Conservation (phyloP, 2,113 vertebrate species). For the Pao palembangensis region DNA sequence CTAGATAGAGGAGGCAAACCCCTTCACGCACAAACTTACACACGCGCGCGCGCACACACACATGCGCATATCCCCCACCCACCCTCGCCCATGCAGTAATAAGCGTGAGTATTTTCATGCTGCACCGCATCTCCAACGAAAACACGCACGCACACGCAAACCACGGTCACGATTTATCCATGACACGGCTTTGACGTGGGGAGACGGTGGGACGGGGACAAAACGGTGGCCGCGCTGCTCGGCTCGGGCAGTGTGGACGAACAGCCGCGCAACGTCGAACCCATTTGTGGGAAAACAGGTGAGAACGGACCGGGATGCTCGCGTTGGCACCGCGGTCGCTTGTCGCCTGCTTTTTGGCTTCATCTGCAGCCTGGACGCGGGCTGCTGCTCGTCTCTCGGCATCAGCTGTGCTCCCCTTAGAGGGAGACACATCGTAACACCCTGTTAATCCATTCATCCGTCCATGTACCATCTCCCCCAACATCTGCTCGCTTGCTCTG, state of each 20-base stretch:
- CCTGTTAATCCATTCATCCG: not conserved
- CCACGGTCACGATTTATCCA: not conserved
- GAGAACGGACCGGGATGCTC: no score
- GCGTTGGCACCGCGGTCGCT: conserved; percentile 57
- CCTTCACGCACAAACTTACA: conserved; percentile 18
- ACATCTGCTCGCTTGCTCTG: conserved; percentile 1
- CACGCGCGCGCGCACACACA: conserved; percentile 1
- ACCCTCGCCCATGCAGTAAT: conserved; percentile 52
- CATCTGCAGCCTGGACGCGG: not conserved
- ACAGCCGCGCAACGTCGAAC: no score
- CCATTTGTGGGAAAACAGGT: no score
- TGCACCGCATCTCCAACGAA: conserved; percentile 20
- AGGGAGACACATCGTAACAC: conserved; percentile 7
- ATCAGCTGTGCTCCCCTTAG: not conserved
- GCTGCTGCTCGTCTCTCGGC: not conserved
- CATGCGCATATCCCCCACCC: not conserved
- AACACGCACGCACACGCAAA: not conserved
- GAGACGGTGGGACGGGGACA: no score
- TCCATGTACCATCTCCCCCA: not conserved
- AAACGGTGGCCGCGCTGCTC: no score
- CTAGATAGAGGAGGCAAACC: conserved; percentile 38
- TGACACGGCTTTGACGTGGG: no score
- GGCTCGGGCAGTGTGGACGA: no score
- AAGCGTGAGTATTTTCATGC: conserved; percentile 10
- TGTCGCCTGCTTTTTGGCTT: not conserved